Percentiles rank a stretch among this genome's conserved stretches.
phyloP scores from a whole-genome alignment of 2,113 vertebrate genomes.

The Probosciger aterrimus region DNA sequence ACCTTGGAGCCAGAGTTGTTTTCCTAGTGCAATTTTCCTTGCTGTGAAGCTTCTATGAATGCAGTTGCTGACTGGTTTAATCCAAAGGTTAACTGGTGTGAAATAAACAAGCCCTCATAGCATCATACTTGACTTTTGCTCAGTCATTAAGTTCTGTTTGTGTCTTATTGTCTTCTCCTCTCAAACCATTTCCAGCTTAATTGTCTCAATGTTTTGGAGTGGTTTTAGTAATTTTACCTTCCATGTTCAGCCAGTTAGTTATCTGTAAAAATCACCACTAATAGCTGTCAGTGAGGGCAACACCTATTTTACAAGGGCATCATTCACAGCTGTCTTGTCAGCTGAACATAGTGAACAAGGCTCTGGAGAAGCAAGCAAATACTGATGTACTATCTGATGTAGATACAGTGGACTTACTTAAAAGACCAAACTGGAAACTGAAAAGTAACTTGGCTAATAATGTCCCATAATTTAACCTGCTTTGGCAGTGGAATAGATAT shows the following conservation, averaged over 20 bases:
- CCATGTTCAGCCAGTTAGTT: background rate
- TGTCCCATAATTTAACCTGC: slow-evolving; percentile 35
- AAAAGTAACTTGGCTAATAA: background rate
- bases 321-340: background rate
- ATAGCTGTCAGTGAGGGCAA: background rate
- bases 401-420: background rate
- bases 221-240: background rate
- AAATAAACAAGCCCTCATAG: background rate
- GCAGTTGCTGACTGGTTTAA: background rate
- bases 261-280: background rate
- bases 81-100: slow-evolving; percentile 4
- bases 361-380: background rate
- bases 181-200: background rate
- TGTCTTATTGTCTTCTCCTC: background rate
- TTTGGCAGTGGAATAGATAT: background rate
- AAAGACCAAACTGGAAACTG: slow-evolving; percentile 29
- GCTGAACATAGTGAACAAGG: background rate
- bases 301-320: background rate
- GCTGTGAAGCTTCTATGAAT: background rate
- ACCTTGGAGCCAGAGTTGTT: background rate
- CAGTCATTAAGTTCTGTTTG: background rate
- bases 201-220: background rate
- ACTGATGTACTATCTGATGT: background rate
- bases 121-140: background rate
- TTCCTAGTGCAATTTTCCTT: background rate